Percentiles rank a stretch among this genome's conserved stretches.
phyloP scores from a whole-genome alignment of 2,113 vertebrate genomes.

The Oxyura jamaicensis region DNA sequence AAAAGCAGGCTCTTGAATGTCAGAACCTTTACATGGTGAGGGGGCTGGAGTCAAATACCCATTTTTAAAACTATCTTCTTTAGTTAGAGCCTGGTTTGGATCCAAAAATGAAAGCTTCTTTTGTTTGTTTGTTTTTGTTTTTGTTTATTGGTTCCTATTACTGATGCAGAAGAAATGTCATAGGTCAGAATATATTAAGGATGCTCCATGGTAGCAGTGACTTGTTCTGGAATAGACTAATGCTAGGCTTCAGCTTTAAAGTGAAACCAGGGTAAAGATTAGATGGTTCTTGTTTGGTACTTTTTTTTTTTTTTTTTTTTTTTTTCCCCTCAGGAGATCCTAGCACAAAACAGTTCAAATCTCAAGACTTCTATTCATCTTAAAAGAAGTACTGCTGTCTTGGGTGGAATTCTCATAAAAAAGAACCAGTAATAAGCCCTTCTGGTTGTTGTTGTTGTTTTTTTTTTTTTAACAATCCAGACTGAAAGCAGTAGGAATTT shows the following conservation, averaged over 20 bases:
- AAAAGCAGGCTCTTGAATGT: background rate
- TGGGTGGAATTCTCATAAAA: background rate
- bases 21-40: background rate
- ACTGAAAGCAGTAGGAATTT: background rate
- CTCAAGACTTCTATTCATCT: background rate
- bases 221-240: conserved; percentile 24
- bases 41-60: background rate
- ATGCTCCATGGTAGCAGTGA: background rate
- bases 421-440: background rate
- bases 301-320: background rate
- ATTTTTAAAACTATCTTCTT: background rate
- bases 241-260: background rate
- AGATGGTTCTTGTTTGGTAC: background rate
- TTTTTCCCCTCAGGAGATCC: background rate
- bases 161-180: background rate
- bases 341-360: background rate
- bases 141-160: background rate
- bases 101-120: background rate
- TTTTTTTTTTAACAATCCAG: background rate
- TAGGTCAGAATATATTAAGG: background rate
- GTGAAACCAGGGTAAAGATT: background rate
- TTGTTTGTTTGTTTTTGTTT: background rate
- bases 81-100: background rate
- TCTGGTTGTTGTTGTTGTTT: background rate
- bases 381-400: background rate